Evolutionary conservation across 2,888 invertebrate species (phyloP).

Genomic region (Helleia helle): DNA sequence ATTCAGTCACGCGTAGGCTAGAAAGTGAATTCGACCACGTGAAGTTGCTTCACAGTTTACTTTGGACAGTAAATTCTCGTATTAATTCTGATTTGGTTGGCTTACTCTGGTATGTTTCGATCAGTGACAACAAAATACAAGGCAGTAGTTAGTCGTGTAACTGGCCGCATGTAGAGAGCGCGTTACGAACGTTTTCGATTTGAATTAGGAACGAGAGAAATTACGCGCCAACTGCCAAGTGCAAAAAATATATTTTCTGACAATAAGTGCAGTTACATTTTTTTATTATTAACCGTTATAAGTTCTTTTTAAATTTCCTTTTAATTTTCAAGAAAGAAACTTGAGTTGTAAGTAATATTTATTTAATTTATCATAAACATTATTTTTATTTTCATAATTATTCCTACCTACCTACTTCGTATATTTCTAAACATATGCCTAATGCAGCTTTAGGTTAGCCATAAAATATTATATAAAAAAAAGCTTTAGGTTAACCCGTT

Average conservation of each 20-base stretch:
- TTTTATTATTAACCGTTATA: too few species aligned
- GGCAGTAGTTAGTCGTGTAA: conserved; percentile 40
- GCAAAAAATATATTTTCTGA: neutral
- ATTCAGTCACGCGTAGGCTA: conserved; percentile 33
- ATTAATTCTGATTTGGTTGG: conserved; percentile 51
- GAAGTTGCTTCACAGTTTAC: conserved; percentile 28
- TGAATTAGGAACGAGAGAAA: conserved; percentile 19
- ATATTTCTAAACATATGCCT: too few species aligned
- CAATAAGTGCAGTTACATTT: neutral
- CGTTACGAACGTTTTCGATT: conserved; percentile 23
- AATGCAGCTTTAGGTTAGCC: too few species aligned
- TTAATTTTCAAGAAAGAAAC: neutral
- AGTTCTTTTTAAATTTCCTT: neutral
- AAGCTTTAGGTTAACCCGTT: too few species aligned
- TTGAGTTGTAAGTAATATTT: neutral
- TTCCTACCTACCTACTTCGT: neutral
- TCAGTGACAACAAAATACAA: conserved; percentile 33
- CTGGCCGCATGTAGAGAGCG: conserved; percentile 26
- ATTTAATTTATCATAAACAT: neutral
- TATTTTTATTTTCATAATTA: neutral
- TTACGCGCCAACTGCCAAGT: conserved; percentile 19
- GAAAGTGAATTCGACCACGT: conserved; percentile 49
- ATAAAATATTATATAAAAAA: too few species aligned
- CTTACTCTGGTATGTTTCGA: conserved; percentile 55
- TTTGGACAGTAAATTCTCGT: conserved; percentile 33